Base-by-base conservation (phyloP, 2,113 vertebrate genomes). In the Ptychochromis oligacanthus region DNA sequence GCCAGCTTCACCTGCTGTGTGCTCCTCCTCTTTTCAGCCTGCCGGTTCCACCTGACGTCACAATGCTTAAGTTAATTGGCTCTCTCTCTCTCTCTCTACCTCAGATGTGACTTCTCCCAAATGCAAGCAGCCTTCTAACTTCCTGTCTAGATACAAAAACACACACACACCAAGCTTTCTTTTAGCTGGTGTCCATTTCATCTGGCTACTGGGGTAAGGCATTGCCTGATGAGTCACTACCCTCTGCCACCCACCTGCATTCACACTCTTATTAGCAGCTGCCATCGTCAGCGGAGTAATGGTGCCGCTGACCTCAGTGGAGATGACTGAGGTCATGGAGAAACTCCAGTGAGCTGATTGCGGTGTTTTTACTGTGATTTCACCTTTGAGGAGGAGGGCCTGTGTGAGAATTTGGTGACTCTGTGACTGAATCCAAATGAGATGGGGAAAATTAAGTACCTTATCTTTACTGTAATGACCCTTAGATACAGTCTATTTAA, bases 231-330 rank as follows among this genome's bases (percentile, higher is more conserved):
- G 92, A 93, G 83, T 94, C 90, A 94, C 65, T 28, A 18, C 43
- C 20, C 7, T 78, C 58, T 26, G 67, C 72, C 52, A 54, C 77
- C 88, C 34, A 65, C 80, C 76, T 75, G 83, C 55, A 64, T 83
- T 89, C 78, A 80, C 86, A 74, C 83, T 78, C 80, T 75, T 83
- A 90, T 93, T 90, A 92, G 88, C 91, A 91, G 87, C 90, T 92
- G 87, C 80, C 81, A 43, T 86, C 70, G 28, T 90, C 81, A 72
- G 81, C 7, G 24, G 46, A 79, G 52, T 77, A 80, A 86, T 77
- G 83, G 85, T 64, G 85, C 77, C 81, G 84, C 85, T 84, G 91
- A 92, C 88, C 87, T 93, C 84, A 82, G 81, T 40, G 43, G 26
- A 10, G 43, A 81, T 67, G 82, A 87, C 77, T 49, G 81, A 91